Conservation (phyloP, 2,113 vertebrate genomes). For the Microcebus murinus region DNA sequence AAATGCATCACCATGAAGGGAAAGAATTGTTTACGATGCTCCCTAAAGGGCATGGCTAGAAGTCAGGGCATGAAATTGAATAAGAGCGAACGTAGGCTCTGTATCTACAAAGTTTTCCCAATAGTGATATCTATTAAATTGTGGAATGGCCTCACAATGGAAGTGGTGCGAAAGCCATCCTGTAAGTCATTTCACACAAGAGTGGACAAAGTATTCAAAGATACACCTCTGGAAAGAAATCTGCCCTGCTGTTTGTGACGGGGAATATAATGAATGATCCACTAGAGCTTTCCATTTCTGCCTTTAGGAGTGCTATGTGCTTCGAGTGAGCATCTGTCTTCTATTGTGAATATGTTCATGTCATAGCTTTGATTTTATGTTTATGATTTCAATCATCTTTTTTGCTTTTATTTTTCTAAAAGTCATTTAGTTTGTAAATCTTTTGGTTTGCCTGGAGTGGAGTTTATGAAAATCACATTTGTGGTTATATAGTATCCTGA, state of each 20-base stretch:
- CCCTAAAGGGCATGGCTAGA: neutral
- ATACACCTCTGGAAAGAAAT: conserved; percentile 51
- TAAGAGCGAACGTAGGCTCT: conserved; percentile 46
- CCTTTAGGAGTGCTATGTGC: neutral
- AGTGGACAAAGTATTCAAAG: conserved; percentile 63
- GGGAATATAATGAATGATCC: neutral
- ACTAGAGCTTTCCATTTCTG: neutral
- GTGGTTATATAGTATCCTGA: neutral
- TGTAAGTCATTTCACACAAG: conserved; percentile 72
- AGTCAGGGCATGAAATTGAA: conserved; percentile 63
- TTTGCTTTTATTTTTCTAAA: conserved; percentile 33
- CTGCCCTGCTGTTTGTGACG: neutral
- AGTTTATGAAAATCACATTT: conserved; percentile 28
- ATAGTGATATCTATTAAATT: conserved; percentile 46
- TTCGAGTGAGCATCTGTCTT: conserved; percentile 17
- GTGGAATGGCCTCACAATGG: conserved; percentile 24
- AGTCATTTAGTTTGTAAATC: neutral
- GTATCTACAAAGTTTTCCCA: conserved; percentile 51
- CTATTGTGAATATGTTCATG: neutral
- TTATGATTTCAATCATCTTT: neutral
- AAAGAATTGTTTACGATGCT: conserved; percentile 38
- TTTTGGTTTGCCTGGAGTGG: neutral
- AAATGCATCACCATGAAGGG: conserved; percentile 8
- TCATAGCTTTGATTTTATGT: neutral
- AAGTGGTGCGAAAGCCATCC: conserved; percentile 28